Evolutionary conservation across 2,113 vertebrate genomes (phyloP).

Genomic region (Ceyx cyanopectus): DNA sequence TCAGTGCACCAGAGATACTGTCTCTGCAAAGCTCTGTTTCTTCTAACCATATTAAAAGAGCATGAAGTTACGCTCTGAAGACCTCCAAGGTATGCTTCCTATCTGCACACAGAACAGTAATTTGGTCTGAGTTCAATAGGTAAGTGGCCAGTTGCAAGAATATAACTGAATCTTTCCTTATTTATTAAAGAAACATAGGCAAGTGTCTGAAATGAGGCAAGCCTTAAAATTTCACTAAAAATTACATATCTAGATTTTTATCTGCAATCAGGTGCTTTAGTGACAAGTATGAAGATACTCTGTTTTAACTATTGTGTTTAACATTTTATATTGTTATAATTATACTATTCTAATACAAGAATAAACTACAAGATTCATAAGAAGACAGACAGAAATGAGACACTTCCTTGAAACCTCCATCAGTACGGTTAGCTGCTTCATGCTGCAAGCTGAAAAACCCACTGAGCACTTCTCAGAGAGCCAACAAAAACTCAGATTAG

Average conservation of each 20-base stretch:
- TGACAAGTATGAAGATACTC: background rate
- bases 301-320: background rate
- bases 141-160: background rate
- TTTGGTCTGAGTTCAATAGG: background rate
- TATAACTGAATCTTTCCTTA: background rate
- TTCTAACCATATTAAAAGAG: background rate
- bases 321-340: background rate
- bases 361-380: background rate
- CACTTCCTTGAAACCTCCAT: background rate
- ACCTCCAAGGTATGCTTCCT: background rate
- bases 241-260: background rate
- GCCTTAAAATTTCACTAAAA: background rate
- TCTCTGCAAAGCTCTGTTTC: background rate
- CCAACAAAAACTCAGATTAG: background rate
- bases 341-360: background rate
- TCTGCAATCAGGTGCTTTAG: background rate
- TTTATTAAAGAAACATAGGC: background rate
- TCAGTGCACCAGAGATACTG: background rate
- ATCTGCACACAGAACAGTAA: background rate
- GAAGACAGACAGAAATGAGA: background rate
- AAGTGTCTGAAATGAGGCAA: background rate
- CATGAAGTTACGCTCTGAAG: background rate
- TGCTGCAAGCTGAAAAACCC: background rate
- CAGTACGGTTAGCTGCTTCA: background rate
- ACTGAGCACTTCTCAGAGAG: background rate